Percentiles rank a stretch among this genome's conserved stretches.
Conservation (phyloP, 2,888 invertebrate species). For the Eremobia ochroleuca region DNA sequence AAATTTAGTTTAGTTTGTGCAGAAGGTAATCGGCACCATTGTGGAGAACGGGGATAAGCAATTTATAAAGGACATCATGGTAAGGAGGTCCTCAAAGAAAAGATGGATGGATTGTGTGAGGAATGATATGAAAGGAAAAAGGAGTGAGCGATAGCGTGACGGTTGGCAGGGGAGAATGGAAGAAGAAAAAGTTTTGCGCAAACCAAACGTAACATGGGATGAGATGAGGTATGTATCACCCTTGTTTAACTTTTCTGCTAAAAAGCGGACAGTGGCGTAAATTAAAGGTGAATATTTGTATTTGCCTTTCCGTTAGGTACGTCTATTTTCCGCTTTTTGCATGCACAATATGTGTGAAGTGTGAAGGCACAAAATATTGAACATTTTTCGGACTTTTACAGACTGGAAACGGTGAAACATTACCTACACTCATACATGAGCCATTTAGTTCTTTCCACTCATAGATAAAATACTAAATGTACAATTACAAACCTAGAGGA, state of each 20-base stretch:
- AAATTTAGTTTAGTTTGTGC: no score
- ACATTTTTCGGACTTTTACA: background rate
- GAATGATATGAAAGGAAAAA: background rate
- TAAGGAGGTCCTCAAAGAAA: background rate
- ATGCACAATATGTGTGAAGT: background rate
- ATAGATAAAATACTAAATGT: no score
- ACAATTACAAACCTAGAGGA: background rate
- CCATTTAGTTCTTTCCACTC: constrained; percentile 15
- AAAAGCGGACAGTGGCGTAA: no score
- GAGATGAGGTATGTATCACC: no score
- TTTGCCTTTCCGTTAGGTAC: no score
- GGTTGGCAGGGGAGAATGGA: background rate
- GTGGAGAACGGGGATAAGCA: no score
- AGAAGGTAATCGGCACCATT: no score
- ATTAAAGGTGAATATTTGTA: no score
- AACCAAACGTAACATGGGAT: background rate
- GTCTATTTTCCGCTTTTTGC: background rate
- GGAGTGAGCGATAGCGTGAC: background rate
- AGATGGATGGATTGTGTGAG: background rate
- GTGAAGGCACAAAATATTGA: background rate
- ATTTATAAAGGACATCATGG: no score
- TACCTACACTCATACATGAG: background rate
- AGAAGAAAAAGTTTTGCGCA: background rate
- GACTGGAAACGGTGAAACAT: constrained; percentile 20
- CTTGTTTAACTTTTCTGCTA: no score